A percentile compares a stretch with the other conserved stretches of the same genome.
Evolutionary conservation across 2,888 invertebrate genomes (phyloP).

Genomic region (Carabus problematicus): DNA sequence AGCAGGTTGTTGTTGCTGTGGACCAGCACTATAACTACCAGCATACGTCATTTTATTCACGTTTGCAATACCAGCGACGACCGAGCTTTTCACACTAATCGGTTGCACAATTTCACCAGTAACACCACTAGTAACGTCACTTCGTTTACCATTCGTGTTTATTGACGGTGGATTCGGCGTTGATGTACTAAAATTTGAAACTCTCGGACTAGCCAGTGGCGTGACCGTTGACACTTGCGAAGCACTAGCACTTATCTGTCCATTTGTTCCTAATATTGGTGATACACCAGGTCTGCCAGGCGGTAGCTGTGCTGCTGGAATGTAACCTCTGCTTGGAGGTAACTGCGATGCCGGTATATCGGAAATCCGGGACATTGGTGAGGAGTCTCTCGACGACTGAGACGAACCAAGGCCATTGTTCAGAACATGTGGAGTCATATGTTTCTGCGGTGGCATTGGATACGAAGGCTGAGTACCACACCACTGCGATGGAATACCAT

Average conservation of each 20-base stretch:
- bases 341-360: conserved; percentile 52
- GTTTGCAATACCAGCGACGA: neutral
- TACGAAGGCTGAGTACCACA: conserved; percentile 10
- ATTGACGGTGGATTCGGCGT: conserved; percentile 48
- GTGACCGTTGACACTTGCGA: conserved; percentile 35
- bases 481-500: conserved; percentile 36
- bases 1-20: neutral
- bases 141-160: neutral
- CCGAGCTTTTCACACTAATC: conserved; percentile 2
- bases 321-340: conserved; percentile 49
- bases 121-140: conserved; percentile 2
- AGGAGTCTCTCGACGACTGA: conserved; percentile 57
- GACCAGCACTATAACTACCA: neutral
- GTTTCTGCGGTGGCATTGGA: conserved; percentile 21
- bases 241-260: conserved; percentile 8
- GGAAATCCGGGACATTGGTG: conserved; percentile 52
- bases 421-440: neutral
- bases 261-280: conserved; percentile 2
- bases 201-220: conserved; percentile 49
- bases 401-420: conserved; percentile 56
- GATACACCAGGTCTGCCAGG: conserved; percentile 42
- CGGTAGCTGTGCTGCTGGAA: conserved; percentile 54
- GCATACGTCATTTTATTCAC: neutral
- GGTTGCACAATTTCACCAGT: conserved; percentile 9
- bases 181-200: conserved; percentile 50